Base-by-base conservation (phyloP, 2,797 vertebrate genomes). In the Pampus argenteus region DNA sequence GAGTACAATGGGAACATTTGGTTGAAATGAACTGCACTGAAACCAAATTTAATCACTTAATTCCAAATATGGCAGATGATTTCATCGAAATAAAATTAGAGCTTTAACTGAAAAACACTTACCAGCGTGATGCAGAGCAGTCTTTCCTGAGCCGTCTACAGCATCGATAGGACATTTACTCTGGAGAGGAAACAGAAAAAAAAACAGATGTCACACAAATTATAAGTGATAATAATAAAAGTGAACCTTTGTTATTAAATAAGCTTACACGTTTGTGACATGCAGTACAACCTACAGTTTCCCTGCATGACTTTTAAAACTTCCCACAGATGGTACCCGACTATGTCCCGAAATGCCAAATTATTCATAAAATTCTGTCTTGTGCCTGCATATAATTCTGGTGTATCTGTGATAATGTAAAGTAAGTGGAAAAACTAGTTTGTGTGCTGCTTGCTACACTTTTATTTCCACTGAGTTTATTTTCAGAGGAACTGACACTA, bases 61-160 rank as follows among this genome's bases (percentile, higher is more conserved):
- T 26, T 76, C 48, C 17, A 60, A 66, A 65, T 57, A 55, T 18
- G 45, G 40, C 1, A 8, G 29, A 72, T 47, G n/a, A 78, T 54
- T 78, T 79, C 28, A 60, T 67, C 64, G 42, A 28, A 49, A 64
- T 71, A 55, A 79, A 78, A 50, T 60, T 15, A 29, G 55, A 82
- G 44, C 20, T 80, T 72, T 25, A 81, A 66, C 23, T 18, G 69
- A 56, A n/a, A 63, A 68, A 78, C 47, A 71, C 88, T 92, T 90
- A 99, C 98, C 97, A 93, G 96, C 96, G 14, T 97, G 95, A 90
- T 99, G 98, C 63, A 99, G 92, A 58, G 97, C 95, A 51, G 96
- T 96, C 87, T 94, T 98, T 74, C 97, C 97, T 60, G 90, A 92
- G 77, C 81, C 81, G 84, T 99, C 97, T 3, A 78, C 60, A 34